A percentile compares a stretch with the other conserved stretches of the same genome.
Evolutionary conservation across 1,140 invertebrate genomes (phyloP).

Genomic region (Hypsibius dujardini): DNA sequence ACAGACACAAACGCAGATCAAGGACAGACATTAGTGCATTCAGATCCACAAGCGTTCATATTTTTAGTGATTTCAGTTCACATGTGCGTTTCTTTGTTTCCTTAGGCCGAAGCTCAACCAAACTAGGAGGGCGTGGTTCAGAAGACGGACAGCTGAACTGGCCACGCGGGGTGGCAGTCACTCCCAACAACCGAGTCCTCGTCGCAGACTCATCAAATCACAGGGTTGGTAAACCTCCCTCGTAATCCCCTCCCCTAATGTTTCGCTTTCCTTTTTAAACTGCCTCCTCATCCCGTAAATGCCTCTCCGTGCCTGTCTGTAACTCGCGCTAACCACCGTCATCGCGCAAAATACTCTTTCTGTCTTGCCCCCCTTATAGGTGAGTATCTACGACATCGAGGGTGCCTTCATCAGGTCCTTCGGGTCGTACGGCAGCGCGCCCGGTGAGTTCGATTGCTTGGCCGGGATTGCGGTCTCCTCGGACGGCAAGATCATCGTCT

Average conservation of each 20-base stretch:
- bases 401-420: conserved; percentile 81
- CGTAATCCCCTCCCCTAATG: neutral
- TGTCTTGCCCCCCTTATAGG: neutral
- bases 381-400: conserved; percentile 51
- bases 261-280: neutral
- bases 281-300: neutral
- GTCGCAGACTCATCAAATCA: conserved; percentile 91
- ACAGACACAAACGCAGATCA: too few relatives aligned
- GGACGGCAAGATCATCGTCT: conserved; percentile 87
- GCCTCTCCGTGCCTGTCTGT: neutral
- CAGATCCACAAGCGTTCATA: too few relatives aligned
- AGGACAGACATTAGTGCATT: too few relatives aligned
- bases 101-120: conserved; percentile 29
- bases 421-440: conserved; percentile 74
- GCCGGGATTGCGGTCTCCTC: conserved; percentile 86
- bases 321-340: neutral
- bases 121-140: conserved; percentile 86
- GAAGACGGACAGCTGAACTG: conserved; percentile 88
- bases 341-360: neutral
- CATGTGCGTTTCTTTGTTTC: too few relatives aligned
- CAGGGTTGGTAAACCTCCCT: conserved; percentile 41
- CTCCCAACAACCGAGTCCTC: conserved; percentile 77
- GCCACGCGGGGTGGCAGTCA: conserved; percentile 84
- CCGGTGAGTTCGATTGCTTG: conserved; percentile 89
- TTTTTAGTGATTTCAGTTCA: too few relatives aligned